Conservation (phyloP, 1,140 invertebrate species). For the Ooceraea biroi region DNA sequence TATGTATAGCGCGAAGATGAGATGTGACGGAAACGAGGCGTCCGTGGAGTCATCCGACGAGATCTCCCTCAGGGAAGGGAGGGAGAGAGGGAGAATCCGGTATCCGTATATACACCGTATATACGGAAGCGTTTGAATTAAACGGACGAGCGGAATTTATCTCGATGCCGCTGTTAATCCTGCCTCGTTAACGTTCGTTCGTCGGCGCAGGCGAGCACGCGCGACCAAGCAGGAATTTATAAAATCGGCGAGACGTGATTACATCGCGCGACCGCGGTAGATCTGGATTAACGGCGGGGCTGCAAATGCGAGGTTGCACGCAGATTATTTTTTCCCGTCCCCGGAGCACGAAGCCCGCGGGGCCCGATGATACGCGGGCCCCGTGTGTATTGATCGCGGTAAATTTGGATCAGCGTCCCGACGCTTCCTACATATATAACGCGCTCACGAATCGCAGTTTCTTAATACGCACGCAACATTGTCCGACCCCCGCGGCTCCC, state of each 20-base stretch:
- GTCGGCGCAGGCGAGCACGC: neutral
- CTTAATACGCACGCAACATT: conserved; percentile 58
- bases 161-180: conserved; percentile 38
- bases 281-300: conserved; percentile 44
- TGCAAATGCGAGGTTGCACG: neutral
- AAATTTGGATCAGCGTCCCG: conserved; percentile 64
- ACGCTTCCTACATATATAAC: conserved; percentile 30
- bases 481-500: conserved; percentile 19
- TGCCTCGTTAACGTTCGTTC: conserved; percentile 12
- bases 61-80: conserved; percentile 25
- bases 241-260: conserved; percentile 12
- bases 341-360: neutral
- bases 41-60: conserved; percentile 7
- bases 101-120: too few relatives aligned
- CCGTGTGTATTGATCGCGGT: conserved; percentile 64
- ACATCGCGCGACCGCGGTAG: conserved; percentile 16
- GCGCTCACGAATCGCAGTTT: conserved; percentile 29
- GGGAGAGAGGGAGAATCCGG: neutral
- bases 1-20: conserved; percentile 28
- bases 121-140: conserved; percentile 49
- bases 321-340: conserved; percentile 1
- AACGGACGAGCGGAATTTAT: conserved; percentile 50
- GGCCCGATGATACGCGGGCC: neutral
- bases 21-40: conserved; percentile 53
- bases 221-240: conserved; percentile 20